phyloP scores from a whole-genome alignment of 2,113 vertebrate species.

The Callithrix jacchus region DNA sequence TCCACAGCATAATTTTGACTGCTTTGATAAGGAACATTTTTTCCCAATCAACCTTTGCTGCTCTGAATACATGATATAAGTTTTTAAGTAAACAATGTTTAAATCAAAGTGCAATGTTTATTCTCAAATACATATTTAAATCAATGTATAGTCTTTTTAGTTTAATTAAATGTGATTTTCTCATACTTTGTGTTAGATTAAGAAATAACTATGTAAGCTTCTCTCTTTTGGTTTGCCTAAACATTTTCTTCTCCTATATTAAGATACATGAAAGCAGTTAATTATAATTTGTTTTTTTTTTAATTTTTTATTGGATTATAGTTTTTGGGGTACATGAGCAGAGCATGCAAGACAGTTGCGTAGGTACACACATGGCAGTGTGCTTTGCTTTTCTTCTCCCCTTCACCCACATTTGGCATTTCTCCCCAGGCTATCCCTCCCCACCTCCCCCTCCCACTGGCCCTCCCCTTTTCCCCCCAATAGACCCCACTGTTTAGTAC shows the following conservation, averaged over 20 bases:
- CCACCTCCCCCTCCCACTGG: no score
- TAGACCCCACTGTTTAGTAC: no score
- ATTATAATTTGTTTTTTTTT: neutral
- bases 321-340: no score
- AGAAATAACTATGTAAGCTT: neutral
- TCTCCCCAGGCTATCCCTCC: no score
- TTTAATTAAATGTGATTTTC: conserved; percentile 26
- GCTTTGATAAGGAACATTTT: neutral
- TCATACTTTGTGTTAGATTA: neutral
- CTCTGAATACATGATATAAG: neutral
- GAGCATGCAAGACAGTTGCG: no score
- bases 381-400: no score
- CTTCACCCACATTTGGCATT: no score
- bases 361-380: no score
- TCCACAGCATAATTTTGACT: neutral
- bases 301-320: no score
- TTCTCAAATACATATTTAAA: conserved; percentile 16
- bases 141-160: conserved; percentile 25
- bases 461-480: no score
- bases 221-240: neutral
- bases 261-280: neutral
- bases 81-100: conserved; percentile 43
- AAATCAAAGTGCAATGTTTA: conserved; percentile 29
- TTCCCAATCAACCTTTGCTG: neutral
- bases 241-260: neutral